A percentile compares a stretch with the other conserved stretches of the same genome.
Evolutionary conservation across 2,888 invertebrate species (phyloP).

Genomic region (Aplocera efformata): DNA sequence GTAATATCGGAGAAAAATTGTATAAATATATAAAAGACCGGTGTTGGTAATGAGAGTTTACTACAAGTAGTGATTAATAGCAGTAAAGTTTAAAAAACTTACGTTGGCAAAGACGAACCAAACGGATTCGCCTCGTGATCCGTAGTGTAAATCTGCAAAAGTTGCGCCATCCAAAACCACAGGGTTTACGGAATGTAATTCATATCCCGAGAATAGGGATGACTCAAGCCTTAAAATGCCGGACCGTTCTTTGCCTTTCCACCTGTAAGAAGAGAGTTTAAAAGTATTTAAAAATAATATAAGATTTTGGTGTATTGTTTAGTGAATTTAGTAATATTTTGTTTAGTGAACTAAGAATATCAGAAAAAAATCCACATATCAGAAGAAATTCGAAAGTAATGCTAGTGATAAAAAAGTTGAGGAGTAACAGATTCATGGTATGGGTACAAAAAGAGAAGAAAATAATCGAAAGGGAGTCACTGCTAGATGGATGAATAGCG

Average conservation of each 20-base stretch:
- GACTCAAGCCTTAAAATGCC: conserved; percentile 82
- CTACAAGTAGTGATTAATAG: too few species aligned
- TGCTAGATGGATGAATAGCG: too few species aligned
- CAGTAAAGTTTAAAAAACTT: conserved; percentile 41
- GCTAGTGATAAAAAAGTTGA: too few species aligned
- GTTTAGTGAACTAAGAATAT: too few species aligned
- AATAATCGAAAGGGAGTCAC: too few species aligned
- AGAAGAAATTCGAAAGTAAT: too few species aligned
- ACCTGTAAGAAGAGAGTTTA: conserved; percentile 51
- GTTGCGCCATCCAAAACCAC: conserved; percentile 78
- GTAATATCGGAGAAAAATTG: conserved; percentile 30
- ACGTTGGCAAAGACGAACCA: conserved; percentile 85
- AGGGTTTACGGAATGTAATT: conserved; percentile 77
- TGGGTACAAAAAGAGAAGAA: too few species aligned
- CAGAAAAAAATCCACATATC: too few species aligned
- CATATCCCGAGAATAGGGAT: conserved; percentile 83
- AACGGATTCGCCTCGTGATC: conserved; percentile 80
- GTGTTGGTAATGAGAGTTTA: not conserved
- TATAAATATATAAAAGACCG: not conserved
- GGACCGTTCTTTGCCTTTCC: conserved; percentile 82
- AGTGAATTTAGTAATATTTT: too few species aligned
- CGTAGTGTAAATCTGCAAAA: conserved; percentile 81
- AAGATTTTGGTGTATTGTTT: too few species aligned
- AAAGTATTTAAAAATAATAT: too few species aligned
- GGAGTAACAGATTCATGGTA: too few species aligned